Evolutionary conservation across 1,140 invertebrate genomes (phyloP), one percentile per base, ranked within the genome.

Genomic region (Tachypleus tridentatus): DNA sequence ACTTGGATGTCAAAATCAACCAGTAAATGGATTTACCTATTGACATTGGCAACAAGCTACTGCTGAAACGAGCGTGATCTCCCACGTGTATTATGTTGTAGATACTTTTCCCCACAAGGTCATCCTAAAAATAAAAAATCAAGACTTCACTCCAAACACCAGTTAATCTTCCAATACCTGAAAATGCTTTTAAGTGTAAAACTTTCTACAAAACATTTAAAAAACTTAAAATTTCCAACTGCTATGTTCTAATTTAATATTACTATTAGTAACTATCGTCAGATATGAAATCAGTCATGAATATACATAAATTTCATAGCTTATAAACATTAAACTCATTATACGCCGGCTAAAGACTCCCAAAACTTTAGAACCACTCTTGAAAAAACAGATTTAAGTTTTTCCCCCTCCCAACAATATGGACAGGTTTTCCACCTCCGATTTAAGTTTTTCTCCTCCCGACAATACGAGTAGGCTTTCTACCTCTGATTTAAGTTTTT

Each of bases 41-140:
- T 57, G 80, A 77, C 74, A 89, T 85, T 74, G 90, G 89, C 74
- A 88, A 82, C 71, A 95, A 82, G 73, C 84, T 85, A 67, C 87
- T 84, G 78, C 85, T 87, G 77, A 97, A 88, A 76, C 88, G 86
- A 73, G 85, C 85, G 82, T 94, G 92, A 81, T 98, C 93, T 72
- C 89, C 89, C 73, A 85, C 82, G 81, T 96, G 91, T 76, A 97
- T 87, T 76, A 95, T 87, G 78, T 90, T 91, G 81, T 93, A 97
- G 75, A 98, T 92, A 75, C 86, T 88, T 76, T 94, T 89, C 69
- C 88, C 89, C 72, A 87, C 81, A 67, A 97, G 81, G 76, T 97
- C 93, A 71, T 91, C 86, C 79, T 80, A 67, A 52, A 73, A 75
- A 29, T 60, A 48, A 49, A 11, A 29, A 8, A 57, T 29, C 29